Base-by-base conservation (phyloP, 2,797 vertebrate species). In the Trichosurus vulpecula region DNA sequence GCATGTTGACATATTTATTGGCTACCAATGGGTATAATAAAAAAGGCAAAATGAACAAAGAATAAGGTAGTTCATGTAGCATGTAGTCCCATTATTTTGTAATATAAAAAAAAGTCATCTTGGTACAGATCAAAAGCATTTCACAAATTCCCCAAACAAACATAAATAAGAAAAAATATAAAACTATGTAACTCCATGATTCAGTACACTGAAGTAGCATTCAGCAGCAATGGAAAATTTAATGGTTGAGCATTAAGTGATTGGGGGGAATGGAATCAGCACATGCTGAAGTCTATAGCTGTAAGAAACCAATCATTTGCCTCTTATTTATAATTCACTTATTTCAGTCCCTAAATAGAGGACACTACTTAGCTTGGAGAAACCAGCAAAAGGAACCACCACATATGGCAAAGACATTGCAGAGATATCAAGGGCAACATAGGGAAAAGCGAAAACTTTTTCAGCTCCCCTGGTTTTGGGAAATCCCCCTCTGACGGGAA, bases 1-100 rank as follows among this genome's bases (percentile, higher is more conserved):
- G 90, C 94, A 95, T 97, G 96, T 97, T 97, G 97, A 97, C 95
- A 93, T 97, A 97, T 97, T 98, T 97, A 98, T 97, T 97, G 96
- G 94, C 94, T 96, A 94, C 96, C 96, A 95, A 91, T 96, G 96
- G 91, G 93, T 95, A 91, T 94, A 96, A 97, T 98, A 97, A 98
- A 97, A 96, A 91, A 91, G 94, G 93, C 52, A 89, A 94, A 97
- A 97, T 95, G 97, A 97, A 97, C 93, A 96, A 95, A 96, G 92
- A 52, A 95, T 93, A 94, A 97, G 61, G 96, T 95, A 96, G 92
- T 95, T 94, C 94, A 58, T 93, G 90, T 91, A 95, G 96, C 93
- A 96, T 94, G 94, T 52, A 96, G 94, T 95, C 92, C 90, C 95
- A 97, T 97, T 97, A 97, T 96, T 97, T 97, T 95, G 61, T 52